Evolutionary conservation across 2,113 vertebrate genomes (phyloP).

Genomic region (Scolopax mira): DNA sequence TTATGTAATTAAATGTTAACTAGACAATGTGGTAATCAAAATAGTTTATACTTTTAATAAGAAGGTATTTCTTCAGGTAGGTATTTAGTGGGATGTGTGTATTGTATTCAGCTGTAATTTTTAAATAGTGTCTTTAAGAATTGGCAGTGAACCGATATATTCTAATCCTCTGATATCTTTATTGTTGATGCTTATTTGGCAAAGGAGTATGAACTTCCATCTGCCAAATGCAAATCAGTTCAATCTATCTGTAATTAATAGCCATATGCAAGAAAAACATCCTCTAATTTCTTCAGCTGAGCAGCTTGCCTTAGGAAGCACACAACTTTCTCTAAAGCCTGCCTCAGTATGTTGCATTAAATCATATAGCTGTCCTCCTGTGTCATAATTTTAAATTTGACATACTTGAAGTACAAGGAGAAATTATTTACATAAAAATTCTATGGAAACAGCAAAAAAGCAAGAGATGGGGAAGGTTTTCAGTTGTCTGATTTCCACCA

Average conservation of each 20-base stretch:
- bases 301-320: neutral
- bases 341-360: neutral
- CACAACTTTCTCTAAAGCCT: neutral
- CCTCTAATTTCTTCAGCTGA: neutral
- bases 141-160: neutral
- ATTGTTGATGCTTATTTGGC: neutral
- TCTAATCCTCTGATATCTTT: neutral
- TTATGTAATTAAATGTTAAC: neutral
- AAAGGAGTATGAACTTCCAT: neutral
- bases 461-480: neutral
- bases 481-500: neutral
- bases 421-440: neutral
- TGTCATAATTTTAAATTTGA: neutral
- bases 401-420: neutral
- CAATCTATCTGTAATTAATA: slow-evolving; percentile 30
- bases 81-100: neutral
- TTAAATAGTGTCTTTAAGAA: neutral
- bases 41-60: neutral
- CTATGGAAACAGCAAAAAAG: neutral
- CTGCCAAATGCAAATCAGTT: slow-evolving; percentile 30
- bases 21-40: neutral
- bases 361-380: neutral
- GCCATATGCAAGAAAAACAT: neutral
- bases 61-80: neutral
- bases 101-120: neutral